Percentiles rank a stretch among this genome's conserved stretches.
These are phyloP conservation scores for Spongilla lacustris DNA, from an alignment of 37 sponge, comb jelly and placozoan species.

Conservation along the genomic window DNA sequence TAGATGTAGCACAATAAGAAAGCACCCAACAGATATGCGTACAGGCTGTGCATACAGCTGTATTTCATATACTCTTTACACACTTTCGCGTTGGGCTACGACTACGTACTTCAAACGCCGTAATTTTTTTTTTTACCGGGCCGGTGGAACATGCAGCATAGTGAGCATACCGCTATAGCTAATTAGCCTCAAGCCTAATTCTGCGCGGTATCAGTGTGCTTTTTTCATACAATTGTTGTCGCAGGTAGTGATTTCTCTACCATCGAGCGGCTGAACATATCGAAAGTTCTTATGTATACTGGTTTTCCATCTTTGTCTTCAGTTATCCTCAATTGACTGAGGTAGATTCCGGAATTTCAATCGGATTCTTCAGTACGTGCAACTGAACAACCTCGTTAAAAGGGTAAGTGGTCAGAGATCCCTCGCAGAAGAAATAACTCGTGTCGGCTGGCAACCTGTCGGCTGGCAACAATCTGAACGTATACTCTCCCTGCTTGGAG, in stretches of 20 bases:
- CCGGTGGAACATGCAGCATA: too few species aligned
- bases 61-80: too few species aligned
- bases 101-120: too few species aligned
- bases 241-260: neutral
- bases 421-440: slow-evolving; percentile 28
- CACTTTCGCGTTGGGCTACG: too few species aligned
- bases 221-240: too few species aligned
- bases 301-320: neutral
- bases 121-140: too few species aligned
- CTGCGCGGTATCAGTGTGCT: too few species aligned
- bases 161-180: too few species aligned
- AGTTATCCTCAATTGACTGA: neutral
- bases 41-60: too few species aligned
- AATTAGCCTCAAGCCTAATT: too few species aligned
- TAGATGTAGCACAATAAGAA: too few species aligned
- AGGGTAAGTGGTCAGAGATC: slow-evolving; percentile 29
- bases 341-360: neutral
- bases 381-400: slow-evolving; percentile 26
- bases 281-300: slow-evolving; percentile 6
- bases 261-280: neutral
- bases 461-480: neutral
- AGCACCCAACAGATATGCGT: too few species aligned
- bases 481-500: neutral
- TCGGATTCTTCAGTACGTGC: slow-evolving; percentile 4
- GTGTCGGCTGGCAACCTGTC: neutral